Conservation (phyloP, 2,113 vertebrate species). For the Fregata magnificens region DNA sequence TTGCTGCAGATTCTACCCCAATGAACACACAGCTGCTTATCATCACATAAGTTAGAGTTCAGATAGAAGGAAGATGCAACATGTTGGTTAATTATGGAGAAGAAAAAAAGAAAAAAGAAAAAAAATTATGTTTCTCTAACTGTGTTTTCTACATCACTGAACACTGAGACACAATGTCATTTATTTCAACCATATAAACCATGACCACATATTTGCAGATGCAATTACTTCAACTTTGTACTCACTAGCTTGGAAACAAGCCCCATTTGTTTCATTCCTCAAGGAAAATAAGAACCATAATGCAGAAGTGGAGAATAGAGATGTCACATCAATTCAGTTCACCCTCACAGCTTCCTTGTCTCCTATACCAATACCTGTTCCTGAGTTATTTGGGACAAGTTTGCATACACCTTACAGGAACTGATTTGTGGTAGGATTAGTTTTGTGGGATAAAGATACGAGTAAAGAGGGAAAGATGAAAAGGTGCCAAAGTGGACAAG, state of each 20-base stretch:
- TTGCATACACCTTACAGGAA: neutral
- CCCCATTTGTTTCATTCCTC: slow-evolving; percentile 48
- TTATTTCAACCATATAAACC: slow-evolving; percentile 53
- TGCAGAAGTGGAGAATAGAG: slow-evolving; percentile 19
- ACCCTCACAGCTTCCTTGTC: neutral
- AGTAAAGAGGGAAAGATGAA: neutral
- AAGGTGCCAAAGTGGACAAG: neutral
- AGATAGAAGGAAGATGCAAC: neutral
- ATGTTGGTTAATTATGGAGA: slow-evolving; percentile 42
- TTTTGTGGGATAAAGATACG: neutral
- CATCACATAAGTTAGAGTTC: neutral
- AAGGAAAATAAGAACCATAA: slow-evolving; percentile 49
- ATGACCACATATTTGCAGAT: slow-evolving; percentile 21
- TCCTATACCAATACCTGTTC: neutral
- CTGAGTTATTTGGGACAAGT: neutral
- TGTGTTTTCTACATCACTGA: slow-evolving; percentile 52
- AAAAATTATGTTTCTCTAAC: slow-evolving; percentile 6
- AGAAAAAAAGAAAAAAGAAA: neutral
- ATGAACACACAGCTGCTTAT: slow-evolving; percentile 1
- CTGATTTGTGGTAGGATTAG: neutral
- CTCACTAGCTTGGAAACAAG: slow-evolving; percentile 56
- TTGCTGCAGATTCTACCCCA: neutral
- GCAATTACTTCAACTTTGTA: slow-evolving; percentile 60
- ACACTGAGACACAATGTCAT: slow-evolving; percentile 19
- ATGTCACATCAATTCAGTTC: slow-evolving; percentile 57